phyloP scores from a whole-genome alignment of 2,888 invertebrate genomes.

The Watsonalla cultraria region DNA sequence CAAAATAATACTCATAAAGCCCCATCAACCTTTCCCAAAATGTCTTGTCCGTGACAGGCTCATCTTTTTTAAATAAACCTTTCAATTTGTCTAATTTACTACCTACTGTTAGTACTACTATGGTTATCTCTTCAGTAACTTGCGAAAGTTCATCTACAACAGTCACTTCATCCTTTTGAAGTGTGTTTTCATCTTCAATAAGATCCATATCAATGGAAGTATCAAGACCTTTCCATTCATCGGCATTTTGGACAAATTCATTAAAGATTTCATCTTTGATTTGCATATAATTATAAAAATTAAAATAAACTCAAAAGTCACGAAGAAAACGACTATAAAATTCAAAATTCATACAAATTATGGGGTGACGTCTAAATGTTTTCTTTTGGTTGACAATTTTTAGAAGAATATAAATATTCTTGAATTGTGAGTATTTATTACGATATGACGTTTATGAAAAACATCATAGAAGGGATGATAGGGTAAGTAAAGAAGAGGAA shows the following conservation, averaged over 20 bases:
- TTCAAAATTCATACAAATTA: not conserved
- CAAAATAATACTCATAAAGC: not conserved
- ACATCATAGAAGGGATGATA: no score
- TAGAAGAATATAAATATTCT: not conserved
- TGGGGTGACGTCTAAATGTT: not conserved
- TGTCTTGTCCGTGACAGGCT: not conserved
- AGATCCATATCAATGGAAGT: conserved; percentile 10
- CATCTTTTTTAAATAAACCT: not conserved
- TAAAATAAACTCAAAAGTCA: not conserved
- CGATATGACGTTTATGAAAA: no score
- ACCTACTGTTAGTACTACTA: not conserved
- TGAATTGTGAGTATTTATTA: not conserved
- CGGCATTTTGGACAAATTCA: conserved; percentile 4
- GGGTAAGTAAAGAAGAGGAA: no score
- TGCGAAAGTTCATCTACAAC: not conserved
- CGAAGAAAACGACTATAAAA: not conserved
- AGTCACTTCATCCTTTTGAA: not conserved
- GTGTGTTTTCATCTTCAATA: conserved; percentile 9
- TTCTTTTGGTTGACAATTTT: not conserved
- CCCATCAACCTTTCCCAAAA: not conserved
- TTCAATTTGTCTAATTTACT: not conserved
- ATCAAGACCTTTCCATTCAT: conserved; percentile 8
- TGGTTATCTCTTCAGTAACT: not conserved
- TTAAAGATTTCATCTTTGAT: conserved; percentile 5
- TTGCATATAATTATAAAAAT: not conserved